Conservation (phyloP, 1,140 invertebrate genomes). For the Meloidogyne floridensis region DNA sequence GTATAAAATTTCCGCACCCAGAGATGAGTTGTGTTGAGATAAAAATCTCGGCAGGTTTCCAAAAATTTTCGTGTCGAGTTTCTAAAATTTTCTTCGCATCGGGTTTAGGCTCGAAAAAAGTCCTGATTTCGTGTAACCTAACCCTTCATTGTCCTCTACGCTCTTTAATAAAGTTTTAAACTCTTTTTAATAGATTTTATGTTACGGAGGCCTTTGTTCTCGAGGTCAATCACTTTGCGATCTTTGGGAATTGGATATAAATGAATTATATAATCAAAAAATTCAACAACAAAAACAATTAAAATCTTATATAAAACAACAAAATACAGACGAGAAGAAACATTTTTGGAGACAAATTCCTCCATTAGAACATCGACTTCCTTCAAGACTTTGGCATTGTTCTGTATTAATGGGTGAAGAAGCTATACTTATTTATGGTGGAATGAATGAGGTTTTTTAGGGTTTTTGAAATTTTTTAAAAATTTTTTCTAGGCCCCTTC, state of each 20-base stretch:
- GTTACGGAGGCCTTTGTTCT: slow-evolving; percentile 19
- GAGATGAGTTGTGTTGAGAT: too few species aligned
- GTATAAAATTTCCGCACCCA: too few species aligned
- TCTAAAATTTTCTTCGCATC: too few species aligned
- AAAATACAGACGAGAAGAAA: neutral
- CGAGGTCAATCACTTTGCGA: slow-evolving; percentile 20
- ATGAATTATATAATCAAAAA: neutral
- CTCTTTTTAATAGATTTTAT: slow-evolving; percentile 17
- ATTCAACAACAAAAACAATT: neutral
- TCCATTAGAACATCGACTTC: slow-evolving; percentile 25
- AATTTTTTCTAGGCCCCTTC: neutral
- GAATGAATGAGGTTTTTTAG: slow-evolving; percentile 17
- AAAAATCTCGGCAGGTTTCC: too few species aligned
- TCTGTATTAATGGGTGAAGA: slow-evolving; percentile 13
- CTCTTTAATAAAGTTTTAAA: too few species aligned
- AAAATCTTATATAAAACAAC: neutral
- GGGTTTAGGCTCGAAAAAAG: too few species aligned
- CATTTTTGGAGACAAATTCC: slow-evolving; percentile 28
- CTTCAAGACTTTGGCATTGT: slow-evolving; percentile 29
- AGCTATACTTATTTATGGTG: slow-evolving; percentile 19
- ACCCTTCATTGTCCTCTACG: too few species aligned
- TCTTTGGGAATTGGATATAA: slow-evolving; percentile 28
- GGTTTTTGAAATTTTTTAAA: neutral
- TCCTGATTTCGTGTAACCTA: too few species aligned
- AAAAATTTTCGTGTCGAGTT: too few species aligned